Conservation (phyloP, 2,797 vertebrate species). For the Micromesistius poutassou region DNA sequence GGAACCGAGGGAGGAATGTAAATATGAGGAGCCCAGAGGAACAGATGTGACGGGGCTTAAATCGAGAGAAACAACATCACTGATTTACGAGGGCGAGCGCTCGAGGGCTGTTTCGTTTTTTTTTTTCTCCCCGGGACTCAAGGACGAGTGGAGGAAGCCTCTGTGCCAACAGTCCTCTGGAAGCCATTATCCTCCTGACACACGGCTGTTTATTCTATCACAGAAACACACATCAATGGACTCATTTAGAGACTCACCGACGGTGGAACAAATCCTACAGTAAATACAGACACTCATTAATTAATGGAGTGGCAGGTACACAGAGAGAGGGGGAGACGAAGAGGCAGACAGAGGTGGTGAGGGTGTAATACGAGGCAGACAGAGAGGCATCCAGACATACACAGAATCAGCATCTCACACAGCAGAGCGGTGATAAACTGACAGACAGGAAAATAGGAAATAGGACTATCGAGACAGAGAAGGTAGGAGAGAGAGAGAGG, state of each 20-base stretch:
- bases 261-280: neutral
- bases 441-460: neutral
- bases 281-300: neutral
- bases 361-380: slow-evolving; percentile 1
- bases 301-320: neutral
- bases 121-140: neutral
- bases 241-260: neutral
- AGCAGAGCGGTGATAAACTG: neutral
- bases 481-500: neutral
- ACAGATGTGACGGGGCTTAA: neutral
- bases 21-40: neutral
- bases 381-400: neutral
- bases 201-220: neutral
- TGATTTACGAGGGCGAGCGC: neutral
- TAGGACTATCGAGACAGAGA: neutral
- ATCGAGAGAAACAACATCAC: neutral
- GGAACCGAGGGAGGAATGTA: neutral
- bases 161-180: neutral
- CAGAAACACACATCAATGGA: neutral
- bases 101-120: neutral
- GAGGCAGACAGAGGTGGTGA: neutral
- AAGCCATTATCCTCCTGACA: neutral
- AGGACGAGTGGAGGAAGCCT: neutral
- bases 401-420: neutral
- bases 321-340: neutral